These are phyloP conservation scores for cattle (Bos taurus) DNA, from an alignment of 2,113 vertebrate genomes.

Conservation along the genomic window DNA sequence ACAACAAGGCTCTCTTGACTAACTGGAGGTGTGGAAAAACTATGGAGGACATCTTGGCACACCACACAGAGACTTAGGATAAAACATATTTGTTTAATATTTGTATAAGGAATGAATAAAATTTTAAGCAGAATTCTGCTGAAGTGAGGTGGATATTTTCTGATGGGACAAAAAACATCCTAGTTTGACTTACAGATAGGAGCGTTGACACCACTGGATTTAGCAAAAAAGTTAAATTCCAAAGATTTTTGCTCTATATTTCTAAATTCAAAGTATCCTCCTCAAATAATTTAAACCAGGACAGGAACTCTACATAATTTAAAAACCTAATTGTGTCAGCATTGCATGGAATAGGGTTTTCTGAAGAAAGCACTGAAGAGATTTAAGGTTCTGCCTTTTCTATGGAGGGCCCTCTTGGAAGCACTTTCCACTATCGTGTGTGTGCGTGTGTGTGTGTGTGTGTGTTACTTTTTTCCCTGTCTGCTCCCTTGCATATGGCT, in stretches of 20 bases:
- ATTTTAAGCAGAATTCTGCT: background rate
- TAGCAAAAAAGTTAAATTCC: background rate
- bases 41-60: background rate
- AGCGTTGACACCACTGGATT: background rate
- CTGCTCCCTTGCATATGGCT: background rate
- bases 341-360: background rate
- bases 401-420: background rate
- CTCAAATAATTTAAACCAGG: background rate
- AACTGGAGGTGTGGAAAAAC: background rate
- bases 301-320: background rate
- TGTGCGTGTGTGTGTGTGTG: background rate
- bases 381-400: background rate
- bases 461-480: background rate
- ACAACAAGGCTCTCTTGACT: background rate
- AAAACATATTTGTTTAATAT: background rate
- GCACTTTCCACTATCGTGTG: background rate
- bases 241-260: background rate
- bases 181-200: background rate
- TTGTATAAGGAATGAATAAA: background rate
- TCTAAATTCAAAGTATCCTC: background rate
- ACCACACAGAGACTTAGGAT: background rate
- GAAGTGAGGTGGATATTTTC: background rate
- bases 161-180: background rate
- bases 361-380: background rate
- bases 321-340: background rate